Conservation (phyloP, 1,140 invertebrate genomes). For the Leptestheria dahalacensis region DNA sequence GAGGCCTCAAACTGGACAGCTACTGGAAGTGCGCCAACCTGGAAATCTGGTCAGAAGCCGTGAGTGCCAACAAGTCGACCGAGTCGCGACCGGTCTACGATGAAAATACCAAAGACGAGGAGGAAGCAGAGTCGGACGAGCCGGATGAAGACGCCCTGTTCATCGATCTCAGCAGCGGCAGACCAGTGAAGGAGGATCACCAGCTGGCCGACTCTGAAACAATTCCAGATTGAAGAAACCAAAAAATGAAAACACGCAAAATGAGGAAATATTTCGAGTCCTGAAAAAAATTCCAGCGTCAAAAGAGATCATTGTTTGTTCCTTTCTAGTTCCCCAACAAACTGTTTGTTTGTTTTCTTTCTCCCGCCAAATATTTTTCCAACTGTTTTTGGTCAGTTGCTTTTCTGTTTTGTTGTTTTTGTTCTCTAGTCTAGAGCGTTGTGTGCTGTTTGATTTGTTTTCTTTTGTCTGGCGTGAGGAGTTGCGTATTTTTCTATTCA, state of each 20-base stretch:
- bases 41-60: conserved; percentile 9
- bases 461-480: not conserved
- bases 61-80: not conserved
- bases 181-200: not conserved
- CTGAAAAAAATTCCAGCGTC: too few species aligned
- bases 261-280: too few species aligned
- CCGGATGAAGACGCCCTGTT: conserved; percentile 7
- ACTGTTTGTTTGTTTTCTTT: not conserved
- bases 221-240: too few species aligned
- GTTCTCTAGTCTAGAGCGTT: not conserved
- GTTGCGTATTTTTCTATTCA: too few species aligned
- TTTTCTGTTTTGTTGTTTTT: not conserved
- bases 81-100: not conserved
- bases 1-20: conserved; percentile 41
- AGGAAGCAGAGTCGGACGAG: conserved; percentile 13
- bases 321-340: not conserved
- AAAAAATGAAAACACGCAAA: too few species aligned
- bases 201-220: not conserved
- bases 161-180: conserved; percentile 10
- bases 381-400: not conserved
- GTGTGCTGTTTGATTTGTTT: not conserved
- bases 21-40: conserved; percentile 33
- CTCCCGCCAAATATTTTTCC: not conserved
- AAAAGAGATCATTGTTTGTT: too few species aligned
- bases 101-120: not conserved